Conservation (phyloP, 2,888 invertebrate species). For the Agonopterix heracliana region DNA sequence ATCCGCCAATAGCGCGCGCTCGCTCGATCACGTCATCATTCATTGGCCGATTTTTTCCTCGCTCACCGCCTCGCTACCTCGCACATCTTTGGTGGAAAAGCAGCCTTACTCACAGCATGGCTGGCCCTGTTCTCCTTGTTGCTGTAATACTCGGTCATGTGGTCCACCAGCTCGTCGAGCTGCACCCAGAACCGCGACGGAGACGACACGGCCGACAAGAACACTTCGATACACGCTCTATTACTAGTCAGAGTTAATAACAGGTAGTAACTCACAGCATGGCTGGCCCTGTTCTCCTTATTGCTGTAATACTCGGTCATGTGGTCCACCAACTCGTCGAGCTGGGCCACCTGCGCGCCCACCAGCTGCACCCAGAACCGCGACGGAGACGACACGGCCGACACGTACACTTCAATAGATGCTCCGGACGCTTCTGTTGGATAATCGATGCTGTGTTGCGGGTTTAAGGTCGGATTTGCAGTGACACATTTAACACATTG, state of each 20-base stretch:
- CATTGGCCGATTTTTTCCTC: too few relatives aligned
- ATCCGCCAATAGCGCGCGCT: too few relatives aligned
- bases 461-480: too few relatives aligned
- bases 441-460: neutral
- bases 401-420: slow-evolving; percentile 89
- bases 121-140: slow-evolving; percentile 78
- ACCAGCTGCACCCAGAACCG: slow-evolving; percentile 92
- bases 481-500: too few relatives aligned
- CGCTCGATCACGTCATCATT: too few relatives aligned
- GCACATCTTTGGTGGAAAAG: too few relatives aligned
- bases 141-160: slow-evolving; percentile 89
- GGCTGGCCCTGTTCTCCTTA: slow-evolving; percentile 78
- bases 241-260: too few relatives aligned
- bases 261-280: slow-evolving; percentile 46
- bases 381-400: slow-evolving; percentile 86
- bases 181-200: slow-evolving; percentile 93
- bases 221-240: slow-evolving; percentile 87
- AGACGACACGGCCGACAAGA: slow-evolving; percentile 88
- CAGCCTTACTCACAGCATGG: slow-evolving; percentile 72
- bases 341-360: slow-evolving; percentile 82
- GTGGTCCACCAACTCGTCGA: slow-evolving; percentile 86
- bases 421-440: slow-evolving; percentile 65
- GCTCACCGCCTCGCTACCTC: too few relatives aligned
- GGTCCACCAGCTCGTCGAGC: slow-evolving; percentile 85
- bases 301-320: slow-evolving; percentile 89